Evolutionary conservation across 2,113 vertebrate species (phyloP), one percentile per base, ranked within the genome.

Genomic region (Melanostigma gelatinosum): DNA sequence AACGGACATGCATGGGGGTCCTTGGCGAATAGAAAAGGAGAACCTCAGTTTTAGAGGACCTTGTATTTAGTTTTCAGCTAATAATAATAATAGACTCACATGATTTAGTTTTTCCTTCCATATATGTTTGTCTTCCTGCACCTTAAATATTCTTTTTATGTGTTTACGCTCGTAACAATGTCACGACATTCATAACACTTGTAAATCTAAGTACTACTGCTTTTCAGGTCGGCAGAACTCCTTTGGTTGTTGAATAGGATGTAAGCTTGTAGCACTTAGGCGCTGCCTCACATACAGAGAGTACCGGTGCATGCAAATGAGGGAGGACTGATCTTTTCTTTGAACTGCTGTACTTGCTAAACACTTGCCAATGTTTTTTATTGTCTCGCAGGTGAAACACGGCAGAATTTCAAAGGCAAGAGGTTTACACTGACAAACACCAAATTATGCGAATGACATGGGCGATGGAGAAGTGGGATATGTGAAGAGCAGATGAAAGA

Each of bases 361-460:
- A 89, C 80, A 82, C 64, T 48, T 87, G 63, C 65, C 64, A 22
- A 48, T 75, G 82, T 79, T 83, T 84, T 60, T 71, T 75, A 83
- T 86, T 87, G 75, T 86, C 73, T 88, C 57, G 77, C 63, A 67
- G 44, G 58, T 46, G 27, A 76, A 76, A 85, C 70, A 18, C 86
- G 50, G 80, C 71, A 46, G 75, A 65, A 34, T 65, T 80, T 85
- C 75, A 81, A 86, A 85, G 77, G 67, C 36, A 38, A 42, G 50
- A 46, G 36, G 77, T 24, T 29, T 74, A 42, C 77, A 55, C 84
- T 84, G 85, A 89, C 91, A 87, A 89, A 86, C 80, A 88, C 82
- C 89, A 5, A 89, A 90, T 92, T 72, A 90, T 72, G 80, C 82
- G 84, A 83, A 70, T 63, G 72, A 86, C 74, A 77, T 69, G 27